Evolutionary conservation across 1,140 invertebrate genomes (phyloP), one percentile per base, ranked within the genome.

Genomic region (Drosophila bipectinata): DNA sequence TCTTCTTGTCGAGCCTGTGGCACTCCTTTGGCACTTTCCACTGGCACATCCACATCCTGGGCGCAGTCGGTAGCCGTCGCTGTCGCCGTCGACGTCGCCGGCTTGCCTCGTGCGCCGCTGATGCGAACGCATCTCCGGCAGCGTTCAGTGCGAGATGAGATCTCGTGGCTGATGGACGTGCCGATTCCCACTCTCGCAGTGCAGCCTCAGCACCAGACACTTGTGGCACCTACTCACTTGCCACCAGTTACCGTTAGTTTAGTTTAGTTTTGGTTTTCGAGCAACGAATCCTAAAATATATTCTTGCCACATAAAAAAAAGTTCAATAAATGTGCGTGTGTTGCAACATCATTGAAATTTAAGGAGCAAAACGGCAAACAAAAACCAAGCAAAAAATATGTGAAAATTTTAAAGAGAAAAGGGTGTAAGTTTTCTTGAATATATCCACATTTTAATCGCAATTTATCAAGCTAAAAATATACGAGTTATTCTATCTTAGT

Each of bases 151-250:
- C 90, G 90, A 91, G 90, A 91, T 90, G 85, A 91, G 88, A 85
- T 91, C 90, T 91, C 90, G 90, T 91, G 81, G 90, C 87, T 91
- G 90, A 90, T 90, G 90, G 90, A 91, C 87, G 90, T 91, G 68
- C 83, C 83, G 78, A 77, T 81, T 90, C 72, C 67, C 78, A 90
- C 79, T 67, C 66, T 81, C 59, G 68, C 76, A 71, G 67, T 71
- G 67, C 67, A 71, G 67, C 67, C 64, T 69, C 67, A 71, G 67
- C 63, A 69, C 63, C 67, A 71, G 51, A 75, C 59, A 74, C 67
- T 72, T 72, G 69, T 74, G 69, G 72, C 69, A 72, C 51, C 66
- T 66, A 71, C 53, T 44, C 55, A 57, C 39, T 24, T 14, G 2
- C 57, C 14, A 15, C 18, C 44, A 47, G 44, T 47, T 47, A 47